Conservation (phyloP, 1,140 invertebrate species). For the Babylonia areolata region DNA sequence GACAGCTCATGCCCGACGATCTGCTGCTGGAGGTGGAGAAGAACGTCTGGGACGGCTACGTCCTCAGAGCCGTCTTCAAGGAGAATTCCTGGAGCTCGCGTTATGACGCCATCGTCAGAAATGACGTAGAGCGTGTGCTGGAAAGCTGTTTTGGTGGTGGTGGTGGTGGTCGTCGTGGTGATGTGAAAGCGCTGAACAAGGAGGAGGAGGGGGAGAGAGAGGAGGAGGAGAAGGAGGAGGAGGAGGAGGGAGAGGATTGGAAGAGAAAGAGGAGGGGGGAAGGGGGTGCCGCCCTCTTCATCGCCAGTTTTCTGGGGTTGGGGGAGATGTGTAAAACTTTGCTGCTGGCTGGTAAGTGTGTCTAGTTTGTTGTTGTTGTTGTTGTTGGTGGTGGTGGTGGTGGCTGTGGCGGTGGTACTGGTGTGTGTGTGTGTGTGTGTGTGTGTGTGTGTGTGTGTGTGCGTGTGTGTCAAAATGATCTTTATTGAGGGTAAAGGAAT, state of each 20-base stretch:
- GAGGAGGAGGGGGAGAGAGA: conserved; percentile 44
- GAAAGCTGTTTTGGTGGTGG: too few relatives aligned
- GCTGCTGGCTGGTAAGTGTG: conserved; percentile 59
- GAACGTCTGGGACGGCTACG: conserved; percentile 51
- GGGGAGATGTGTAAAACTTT: conserved; percentile 59
- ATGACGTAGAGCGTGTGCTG: conserved; percentile 53
- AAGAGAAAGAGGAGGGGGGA: conserved; percentile 57
- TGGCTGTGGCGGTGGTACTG: too few relatives aligned
- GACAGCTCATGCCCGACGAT: conserved; percentile 52
- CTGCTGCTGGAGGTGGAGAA: conserved; percentile 48
- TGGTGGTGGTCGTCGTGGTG: conserved; percentile 43
- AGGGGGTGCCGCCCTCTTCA: conserved; percentile 57
- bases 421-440: too few relatives aligned
- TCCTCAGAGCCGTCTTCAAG: conserved; percentile 35
- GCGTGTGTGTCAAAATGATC: too few relatives aligned
- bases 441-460: too few relatives aligned
- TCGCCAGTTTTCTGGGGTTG: conserved; percentile 57
- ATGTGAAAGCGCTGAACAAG: neutral
- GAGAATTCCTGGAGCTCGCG: conserved; percentile 38
- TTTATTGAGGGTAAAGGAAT: too few relatives aligned
- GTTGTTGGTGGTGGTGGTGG: too few relatives aligned
- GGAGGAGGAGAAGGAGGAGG: conserved; percentile 43
- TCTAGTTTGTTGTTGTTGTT: too few relatives aligned
- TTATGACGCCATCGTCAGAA: conserved; percentile 23
- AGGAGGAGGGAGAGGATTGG: conserved; percentile 43